Evolutionary conservation across 2,888 invertebrate genomes (phyloP).

Genomic region (Lasioglossum villosulum): DNA sequence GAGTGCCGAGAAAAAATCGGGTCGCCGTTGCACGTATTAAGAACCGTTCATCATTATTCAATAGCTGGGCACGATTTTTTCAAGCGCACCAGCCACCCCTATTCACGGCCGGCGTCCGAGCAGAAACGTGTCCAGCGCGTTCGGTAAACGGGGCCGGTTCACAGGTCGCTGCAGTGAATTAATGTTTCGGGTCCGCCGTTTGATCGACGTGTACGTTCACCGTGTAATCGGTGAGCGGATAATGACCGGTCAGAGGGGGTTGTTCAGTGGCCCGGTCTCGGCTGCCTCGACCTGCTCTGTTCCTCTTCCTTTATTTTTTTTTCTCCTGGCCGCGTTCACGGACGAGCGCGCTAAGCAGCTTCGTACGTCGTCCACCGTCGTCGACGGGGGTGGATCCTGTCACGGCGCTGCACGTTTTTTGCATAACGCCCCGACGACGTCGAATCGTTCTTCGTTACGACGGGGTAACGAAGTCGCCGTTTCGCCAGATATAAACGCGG

Average conservation of each 20-base stretch:
- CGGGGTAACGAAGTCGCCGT: constrained; percentile 17
- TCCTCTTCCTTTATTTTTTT: constrained; percentile 5
- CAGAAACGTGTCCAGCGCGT: constrained; percentile 42
- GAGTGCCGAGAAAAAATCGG: neutral
- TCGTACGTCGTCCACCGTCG: constrained; percentile 2
- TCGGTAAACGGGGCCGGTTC: constrained; percentile 21
- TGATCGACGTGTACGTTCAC: constrained; percentile 34
- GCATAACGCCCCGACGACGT: neutral
- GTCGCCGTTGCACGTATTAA: constrained; percentile 1
- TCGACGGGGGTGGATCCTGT: constrained; percentile 8
- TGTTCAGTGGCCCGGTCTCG: constrained; percentile 38
- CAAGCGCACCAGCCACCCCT: constrained; percentile 4
- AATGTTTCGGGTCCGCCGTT: constrained; percentile 47
- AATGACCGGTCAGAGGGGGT: constrained; percentile 43
- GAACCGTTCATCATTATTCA: constrained; percentile 8
- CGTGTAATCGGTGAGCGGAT: constrained; percentile 58
- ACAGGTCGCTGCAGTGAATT: constrained; percentile 33
- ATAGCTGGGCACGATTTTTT: constrained; percentile 6
- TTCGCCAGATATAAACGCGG: constrained; percentile 57
- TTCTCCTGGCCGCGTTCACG: constrained; percentile 34
- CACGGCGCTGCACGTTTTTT: neutral
- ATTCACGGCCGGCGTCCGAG: constrained; percentile 22
- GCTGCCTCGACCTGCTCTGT: neutral
- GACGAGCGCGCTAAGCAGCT: constrained; percentile 24
- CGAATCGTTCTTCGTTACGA: constrained; percentile 9